Evolutionary conservation across 2,888 invertebrate genomes (phyloP).

Genomic region (Brassicogethes aeneus): DNA sequence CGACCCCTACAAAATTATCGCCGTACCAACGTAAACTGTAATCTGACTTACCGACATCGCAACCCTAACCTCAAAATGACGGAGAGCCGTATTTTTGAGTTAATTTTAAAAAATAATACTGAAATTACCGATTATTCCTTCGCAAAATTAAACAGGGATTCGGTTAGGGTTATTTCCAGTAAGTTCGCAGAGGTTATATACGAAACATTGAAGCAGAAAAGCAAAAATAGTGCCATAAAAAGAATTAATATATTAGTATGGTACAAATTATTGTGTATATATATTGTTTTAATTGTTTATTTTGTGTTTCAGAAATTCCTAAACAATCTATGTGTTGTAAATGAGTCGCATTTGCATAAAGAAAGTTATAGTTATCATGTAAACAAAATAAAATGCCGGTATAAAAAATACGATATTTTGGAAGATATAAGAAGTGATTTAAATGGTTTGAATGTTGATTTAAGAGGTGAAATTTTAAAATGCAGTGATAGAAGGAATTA

Average conservation of each 20-base stretch:
- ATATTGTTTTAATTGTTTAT: background rate
- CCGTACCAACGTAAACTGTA: too few species aligned
- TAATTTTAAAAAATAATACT: constrained; percentile 12
- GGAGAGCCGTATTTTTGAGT: constrained; percentile 16
- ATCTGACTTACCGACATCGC: too few species aligned
- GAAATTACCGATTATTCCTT: constrained; percentile 13
- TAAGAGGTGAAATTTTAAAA: background rate
- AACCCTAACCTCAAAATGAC: too few species aligned
- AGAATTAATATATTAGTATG: constrained; percentile 19
- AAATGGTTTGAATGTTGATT: background rate
- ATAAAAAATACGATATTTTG: background rate
- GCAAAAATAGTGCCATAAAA: constrained; percentile 14
- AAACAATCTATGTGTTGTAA: constrained; percentile 13
- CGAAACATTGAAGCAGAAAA: constrained; percentile 19
- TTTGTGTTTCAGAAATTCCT: constrained; percentile 15
- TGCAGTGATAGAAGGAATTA: background rate
- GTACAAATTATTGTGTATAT: too few species aligned
- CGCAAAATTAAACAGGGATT: constrained; percentile 14
- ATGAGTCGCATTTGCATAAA: constrained; percentile 9
- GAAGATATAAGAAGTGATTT: background rate
- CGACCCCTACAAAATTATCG: too few species aligned
- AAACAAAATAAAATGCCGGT: constrained; percentile 4
- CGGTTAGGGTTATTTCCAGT: constrained; percentile 14
- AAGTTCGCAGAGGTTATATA: constrained; percentile 19
- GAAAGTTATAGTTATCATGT: constrained; percentile 12